Base-by-base conservation (phyloP, 1,140 invertebrate species). In the Drosophila bocki region DNA sequence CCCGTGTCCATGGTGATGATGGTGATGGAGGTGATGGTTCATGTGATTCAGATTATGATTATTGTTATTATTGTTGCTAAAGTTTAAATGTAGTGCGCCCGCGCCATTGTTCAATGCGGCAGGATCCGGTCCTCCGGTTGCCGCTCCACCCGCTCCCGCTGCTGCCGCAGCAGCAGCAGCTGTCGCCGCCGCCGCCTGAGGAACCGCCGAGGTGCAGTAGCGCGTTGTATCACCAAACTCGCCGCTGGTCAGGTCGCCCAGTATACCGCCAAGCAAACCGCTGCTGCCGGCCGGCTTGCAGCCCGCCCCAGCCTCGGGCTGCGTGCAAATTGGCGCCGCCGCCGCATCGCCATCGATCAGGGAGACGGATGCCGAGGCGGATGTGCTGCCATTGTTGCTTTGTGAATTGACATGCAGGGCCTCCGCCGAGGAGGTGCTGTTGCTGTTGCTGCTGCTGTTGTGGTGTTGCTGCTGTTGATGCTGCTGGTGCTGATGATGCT, bases 171-270 rank as follows among this genome's bases (percentile, higher is more conserved):
- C 32, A n/a, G 47, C 44, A 11, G 35, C 42, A 22, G 22, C 22
- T 22, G 22, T 22, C 22, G 41, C 13, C 19, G 47, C 13, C 19
- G 47, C 45, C 17, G 61, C 48, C 51, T 72, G 74, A 67, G 87
- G 87, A 78, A 90, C 84, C 50, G 91, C 91, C 75, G 91, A 92
- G 29, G 91, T 92, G 79, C 91, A 92, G 75, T 92, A 92, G 60
- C 91, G 91, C 54, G 87, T 92, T 54, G 91, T 92, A 85, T 92
- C 91, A 91, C 88, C 90, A 61, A 92, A 92, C 79, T 92, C 91
- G 53, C 91, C 88, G 74, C 88, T 92, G 57, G 82, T 92, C 45
- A 92, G 67, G 77, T 92, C 91, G 9, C 91, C 91, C 42, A 92
- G 51, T 58, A 92, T 92, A 32, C 91, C 91, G 22, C 91, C 91